Percentiles rank a stretch among this genome's conserved stretches.
Evolutionary conservation across 1,140 invertebrate genomes (phyloP).

Genomic region (Gerris buenoi): DNA sequence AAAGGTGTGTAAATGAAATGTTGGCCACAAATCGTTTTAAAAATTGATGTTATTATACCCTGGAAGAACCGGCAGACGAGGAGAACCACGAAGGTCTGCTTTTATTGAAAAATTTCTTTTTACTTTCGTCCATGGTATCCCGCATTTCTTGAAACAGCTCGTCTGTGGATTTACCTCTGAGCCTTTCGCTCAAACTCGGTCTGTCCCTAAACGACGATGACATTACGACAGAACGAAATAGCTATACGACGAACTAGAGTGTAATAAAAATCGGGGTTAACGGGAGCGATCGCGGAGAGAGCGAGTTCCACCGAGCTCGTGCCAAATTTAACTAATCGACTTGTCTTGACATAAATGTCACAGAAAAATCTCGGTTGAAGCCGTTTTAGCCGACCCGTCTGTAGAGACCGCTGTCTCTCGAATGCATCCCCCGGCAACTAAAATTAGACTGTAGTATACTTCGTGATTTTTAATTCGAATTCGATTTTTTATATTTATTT

Average conservation of each 20-base stretch:
- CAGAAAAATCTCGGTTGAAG: too few relatives aligned
- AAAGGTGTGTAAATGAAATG: too few relatives aligned
- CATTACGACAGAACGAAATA: too few relatives aligned
- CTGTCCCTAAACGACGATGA: slow-evolving; percentile 7
- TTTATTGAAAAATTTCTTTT: slow-evolving; percentile 11
- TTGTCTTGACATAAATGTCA: neutral
- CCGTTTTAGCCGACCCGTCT: too few relatives aligned
- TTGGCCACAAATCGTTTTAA: too few relatives aligned
- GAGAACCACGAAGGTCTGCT: neutral
- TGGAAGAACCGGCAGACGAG: neutral
- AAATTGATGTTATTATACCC: neutral
- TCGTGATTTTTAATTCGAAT: too few relatives aligned
- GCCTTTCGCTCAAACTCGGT: slow-evolving; percentile 7
- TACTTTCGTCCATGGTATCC: slow-evolving; percentile 4
- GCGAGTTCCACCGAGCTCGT: neutral
- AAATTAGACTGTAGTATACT: too few relatives aligned
- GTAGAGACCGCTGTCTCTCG: too few relatives aligned
- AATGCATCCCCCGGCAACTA: too few relatives aligned
- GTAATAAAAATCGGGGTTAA: neutral
- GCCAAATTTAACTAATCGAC: neutral
- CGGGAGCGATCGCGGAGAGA: neutral
- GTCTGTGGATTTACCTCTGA: slow-evolving; percentile 3
- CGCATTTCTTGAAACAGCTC: slow-evolving; percentile 9
- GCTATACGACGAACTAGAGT: slow-evolving; percentile 1
- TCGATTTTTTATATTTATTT: too few relatives aligned